Percentiles rank a stretch among this genome's conserved stretches.
Evolutionary conservation across 2,888 invertebrate species (phyloP).

Genomic region (Rhamphomyia laevipes): DNA sequence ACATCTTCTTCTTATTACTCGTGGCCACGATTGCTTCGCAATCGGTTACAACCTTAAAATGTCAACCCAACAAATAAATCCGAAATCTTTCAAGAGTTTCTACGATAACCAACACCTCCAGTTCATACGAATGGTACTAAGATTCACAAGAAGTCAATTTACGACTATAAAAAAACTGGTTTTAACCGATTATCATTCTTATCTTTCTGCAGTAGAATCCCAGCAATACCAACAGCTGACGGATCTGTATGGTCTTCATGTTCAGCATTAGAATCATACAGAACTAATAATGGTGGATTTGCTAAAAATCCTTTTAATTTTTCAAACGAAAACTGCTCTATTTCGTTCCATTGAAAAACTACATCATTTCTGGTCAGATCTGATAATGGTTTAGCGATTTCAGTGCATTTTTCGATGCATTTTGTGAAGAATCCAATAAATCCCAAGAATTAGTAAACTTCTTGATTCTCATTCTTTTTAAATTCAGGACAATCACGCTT

Average conservation of each 20-base stretch:
- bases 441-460: slow-evolving; percentile 2
- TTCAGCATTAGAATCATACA: slow-evolving; percentile 7
- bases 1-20: slow-evolving; percentile 27
- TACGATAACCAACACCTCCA: too few species aligned
- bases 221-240: slow-evolving; percentile 14
- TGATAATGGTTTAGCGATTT: too few species aligned
- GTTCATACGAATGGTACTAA: too few species aligned
- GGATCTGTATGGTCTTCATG: slow-evolving; percentile 17
- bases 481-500: too few species aligned
- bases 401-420: too few species aligned
- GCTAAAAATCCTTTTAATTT: not conserved
- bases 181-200: not conserved
- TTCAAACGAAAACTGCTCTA: not conserved
- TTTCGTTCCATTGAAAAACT: not conserved
- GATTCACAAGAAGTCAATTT: too few species aligned
- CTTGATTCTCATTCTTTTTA: too few species aligned
- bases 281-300: slow-evolving; percentile 8
- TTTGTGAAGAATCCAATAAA: slow-evolving; percentile 3
- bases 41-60: slow-evolving; percentile 4
- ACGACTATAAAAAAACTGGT: too few species aligned
- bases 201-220: slow-evolving; percentile 11
- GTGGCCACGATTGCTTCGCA: not conserved
- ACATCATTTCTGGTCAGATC: too few species aligned
- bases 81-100: too few species aligned
- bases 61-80: not conserved